Conservation (phyloP, 2,797 vertebrate genomes). For the Todus mexicanus region DNA sequence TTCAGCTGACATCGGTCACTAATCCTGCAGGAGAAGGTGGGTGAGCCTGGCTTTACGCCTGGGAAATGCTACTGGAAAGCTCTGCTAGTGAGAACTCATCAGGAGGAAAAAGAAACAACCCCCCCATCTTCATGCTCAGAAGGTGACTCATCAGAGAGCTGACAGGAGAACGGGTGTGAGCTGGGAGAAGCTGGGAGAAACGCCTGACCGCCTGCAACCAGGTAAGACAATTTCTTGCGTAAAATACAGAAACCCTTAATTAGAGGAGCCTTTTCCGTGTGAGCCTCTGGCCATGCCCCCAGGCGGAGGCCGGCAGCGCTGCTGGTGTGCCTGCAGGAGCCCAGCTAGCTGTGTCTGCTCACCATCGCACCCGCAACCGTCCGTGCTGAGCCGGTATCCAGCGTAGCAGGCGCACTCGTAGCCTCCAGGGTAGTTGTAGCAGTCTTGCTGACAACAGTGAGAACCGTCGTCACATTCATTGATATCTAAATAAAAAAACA, state of each 20-base stretch:
- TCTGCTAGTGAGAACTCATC: not conserved
- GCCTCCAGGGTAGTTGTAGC: slow-evolving; percentile 91
- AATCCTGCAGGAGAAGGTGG: not conserved
- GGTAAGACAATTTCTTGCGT: not conserved
- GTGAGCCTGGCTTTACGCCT: not conserved
- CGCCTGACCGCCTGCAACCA: not conserved
- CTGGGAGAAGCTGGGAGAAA: not conserved
- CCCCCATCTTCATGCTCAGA: not conserved
- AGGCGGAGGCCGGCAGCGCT: not conserved
- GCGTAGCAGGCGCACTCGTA: slow-evolving; percentile 92
- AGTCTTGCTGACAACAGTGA: slow-evolving; percentile 91
- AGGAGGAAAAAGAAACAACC: not conserved
- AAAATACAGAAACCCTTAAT: fast-evolving
- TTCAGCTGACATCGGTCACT: not conserved
- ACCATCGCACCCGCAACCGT: slow-evolving; percentile 92
- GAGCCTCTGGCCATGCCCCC: fast-evolving
- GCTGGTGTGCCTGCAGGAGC: fast-evolving
- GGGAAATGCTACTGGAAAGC: not conserved
- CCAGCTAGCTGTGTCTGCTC: not conserved
- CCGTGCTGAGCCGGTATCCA: slow-evolving; percentile 82
- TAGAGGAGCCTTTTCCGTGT: fast-evolving
- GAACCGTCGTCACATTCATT: slow-evolving; percentile 82
- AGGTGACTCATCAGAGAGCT: not conserved
- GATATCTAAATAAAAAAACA: slow-evolving; percentile 75
- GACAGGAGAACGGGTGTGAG: not conserved